Evolutionary conservation across 2,797 vertebrate species (phyloP).

Genomic region (Xenops minutus): DNA sequence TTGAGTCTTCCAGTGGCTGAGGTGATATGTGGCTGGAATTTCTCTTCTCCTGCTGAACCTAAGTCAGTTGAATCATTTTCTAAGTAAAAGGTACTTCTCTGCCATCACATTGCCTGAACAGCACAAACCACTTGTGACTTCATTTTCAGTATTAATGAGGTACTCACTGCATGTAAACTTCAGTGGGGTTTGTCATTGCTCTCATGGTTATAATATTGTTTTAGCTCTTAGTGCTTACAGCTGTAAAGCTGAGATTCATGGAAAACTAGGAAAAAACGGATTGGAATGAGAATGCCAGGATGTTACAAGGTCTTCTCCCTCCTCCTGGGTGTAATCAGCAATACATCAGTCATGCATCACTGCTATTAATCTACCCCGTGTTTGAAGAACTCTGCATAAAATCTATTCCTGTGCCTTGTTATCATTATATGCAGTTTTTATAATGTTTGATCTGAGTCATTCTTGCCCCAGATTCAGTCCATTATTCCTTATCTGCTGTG

Average conservation of each 20-base stretch:
- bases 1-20: not conserved
- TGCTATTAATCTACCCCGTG: not conserved
- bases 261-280: not conserved
- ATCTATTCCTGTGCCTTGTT: not conserved
- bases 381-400: not conserved
- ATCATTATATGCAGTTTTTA: not conserved
- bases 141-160: not conserved
- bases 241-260: not conserved
- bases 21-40: not conserved
- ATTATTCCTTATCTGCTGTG: not conserved
- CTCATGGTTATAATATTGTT: not conserved
- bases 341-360: not conserved
- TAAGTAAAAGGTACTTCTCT: not conserved
- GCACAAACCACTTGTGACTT: not conserved
- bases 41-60: not conserved
- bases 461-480: not conserved
- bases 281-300: not conserved
- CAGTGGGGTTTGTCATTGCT: not conserved
- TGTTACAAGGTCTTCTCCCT: not conserved
- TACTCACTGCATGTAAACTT: not conserved
- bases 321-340: not conserved
- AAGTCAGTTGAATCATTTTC: not conserved
- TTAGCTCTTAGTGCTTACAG: not conserved
- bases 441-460: slow-evolving; percentile 10
- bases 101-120: not conserved